phyloP scores from a whole-genome alignment of 2,797 vertebrate species.

The Sebastes melanostomus region DNA sequence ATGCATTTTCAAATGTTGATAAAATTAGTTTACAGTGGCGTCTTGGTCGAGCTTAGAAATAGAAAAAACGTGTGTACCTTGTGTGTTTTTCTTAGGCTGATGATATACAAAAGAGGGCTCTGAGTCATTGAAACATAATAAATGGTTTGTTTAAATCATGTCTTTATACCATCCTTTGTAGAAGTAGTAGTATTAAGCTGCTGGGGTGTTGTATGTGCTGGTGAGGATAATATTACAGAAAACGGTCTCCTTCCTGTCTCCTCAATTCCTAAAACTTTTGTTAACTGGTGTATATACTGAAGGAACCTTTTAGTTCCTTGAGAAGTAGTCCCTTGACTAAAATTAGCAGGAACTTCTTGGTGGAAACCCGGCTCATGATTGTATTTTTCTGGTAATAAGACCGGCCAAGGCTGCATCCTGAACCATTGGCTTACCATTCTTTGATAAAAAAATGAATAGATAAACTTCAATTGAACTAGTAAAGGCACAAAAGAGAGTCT shows the following conservation, averaged over 20 bases:
- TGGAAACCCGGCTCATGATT: not conserved
- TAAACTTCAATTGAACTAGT: constrained; percentile 32
- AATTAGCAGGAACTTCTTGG: too few relatives aligned
- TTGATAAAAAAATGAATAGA: constrained; percentile 16
- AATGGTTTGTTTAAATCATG: not conserved
- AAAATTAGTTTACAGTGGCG: not conserved
- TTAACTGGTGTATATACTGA: not conserved
- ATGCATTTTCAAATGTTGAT: not conserved
- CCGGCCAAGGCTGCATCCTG: not conserved
- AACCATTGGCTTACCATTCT: constrained; percentile 11
- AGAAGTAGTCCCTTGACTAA: too few relatives aligned
- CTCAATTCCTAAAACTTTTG: not conserved
- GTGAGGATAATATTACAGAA: not conserved
- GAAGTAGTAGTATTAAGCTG: not conserved
- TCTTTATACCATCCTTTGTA: not conserved
- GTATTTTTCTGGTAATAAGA: not conserved
- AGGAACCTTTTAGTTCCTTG: too few relatives aligned
- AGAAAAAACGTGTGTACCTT: not conserved
- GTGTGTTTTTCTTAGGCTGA: not conserved
- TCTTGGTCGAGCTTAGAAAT: not conserved
- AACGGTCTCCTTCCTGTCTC: not conserved
- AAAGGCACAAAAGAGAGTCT: constrained; percentile 40
- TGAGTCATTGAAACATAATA: not conserved
- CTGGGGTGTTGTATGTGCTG: not conserved
- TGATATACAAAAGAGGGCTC: constrained; percentile 1